phyloP scores from a whole-genome alignment of 2,113 vertebrate genomes.

The Burhinus oedicnemus region DNA sequence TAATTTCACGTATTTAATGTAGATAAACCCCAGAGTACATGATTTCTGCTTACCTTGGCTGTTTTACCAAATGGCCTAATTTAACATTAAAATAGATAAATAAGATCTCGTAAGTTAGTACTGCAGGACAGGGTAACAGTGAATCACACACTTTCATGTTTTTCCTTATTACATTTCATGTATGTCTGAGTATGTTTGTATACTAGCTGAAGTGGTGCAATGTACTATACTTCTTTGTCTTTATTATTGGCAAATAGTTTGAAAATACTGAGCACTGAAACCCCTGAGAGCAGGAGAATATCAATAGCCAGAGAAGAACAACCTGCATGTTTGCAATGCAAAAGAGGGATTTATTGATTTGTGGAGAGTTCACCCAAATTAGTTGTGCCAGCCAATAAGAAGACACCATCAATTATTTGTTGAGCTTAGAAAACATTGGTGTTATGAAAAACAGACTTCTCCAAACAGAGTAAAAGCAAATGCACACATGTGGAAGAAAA shows the following conservation, averaged over 20 bases:
- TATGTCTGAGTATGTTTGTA: background rate
- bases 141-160: background rate
- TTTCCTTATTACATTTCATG: background rate
- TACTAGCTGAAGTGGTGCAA: background rate
- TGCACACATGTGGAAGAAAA: background rate
- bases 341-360: slow-evolving; percentile 24
- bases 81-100: background rate
- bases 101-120: background rate
- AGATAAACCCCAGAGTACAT: background rate
- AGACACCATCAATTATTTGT: slow-evolving; percentile 18
- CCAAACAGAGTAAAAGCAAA: background rate
- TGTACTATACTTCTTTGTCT: background rate
- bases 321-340: slow-evolving; percentile 25
- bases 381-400: slow-evolving; percentile 15
- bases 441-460: slow-evolving; percentile 1
- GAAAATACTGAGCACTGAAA: slow-evolving; percentile 28
- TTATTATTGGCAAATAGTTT: slow-evolving; percentile 30
- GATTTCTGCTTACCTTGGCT: background rate
- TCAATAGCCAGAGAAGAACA: background rate
- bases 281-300: background rate
- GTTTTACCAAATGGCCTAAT: background rate
- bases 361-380: background rate
- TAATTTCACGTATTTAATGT: background rate
- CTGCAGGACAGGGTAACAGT: background rate
- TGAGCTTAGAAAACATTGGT: background rate